Conservation (phyloP, 2,888 invertebrate genomes). For the Cremastinae sp. region DNA sequence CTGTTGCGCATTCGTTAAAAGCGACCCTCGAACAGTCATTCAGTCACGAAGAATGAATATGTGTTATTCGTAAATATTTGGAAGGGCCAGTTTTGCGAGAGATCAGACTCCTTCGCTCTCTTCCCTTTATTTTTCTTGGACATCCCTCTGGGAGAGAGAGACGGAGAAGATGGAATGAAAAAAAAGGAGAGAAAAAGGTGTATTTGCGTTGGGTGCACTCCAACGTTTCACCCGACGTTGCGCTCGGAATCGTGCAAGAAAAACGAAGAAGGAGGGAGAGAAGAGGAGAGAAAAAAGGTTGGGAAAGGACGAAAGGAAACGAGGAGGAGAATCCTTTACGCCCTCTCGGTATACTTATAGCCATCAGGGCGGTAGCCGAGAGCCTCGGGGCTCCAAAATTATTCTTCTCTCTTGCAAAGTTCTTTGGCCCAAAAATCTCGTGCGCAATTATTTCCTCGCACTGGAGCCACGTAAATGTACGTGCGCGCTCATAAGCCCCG, state of each 20-base stretch:
- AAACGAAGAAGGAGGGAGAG: constrained; percentile 12
- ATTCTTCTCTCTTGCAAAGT: constrained; percentile 41
- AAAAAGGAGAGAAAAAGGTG: not conserved
- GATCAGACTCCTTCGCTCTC: not conserved
- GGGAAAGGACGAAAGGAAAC: constrained; percentile 25
- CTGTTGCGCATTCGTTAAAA: not conserved
- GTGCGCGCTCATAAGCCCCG: not conserved
- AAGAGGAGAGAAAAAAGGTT: constrained; percentile 6
- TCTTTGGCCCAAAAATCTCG: constrained; percentile 56
- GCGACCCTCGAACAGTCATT: constrained; percentile 41
- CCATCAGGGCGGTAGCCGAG: constrained; percentile 52
- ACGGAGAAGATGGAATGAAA: not conserved
- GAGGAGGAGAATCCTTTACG: constrained; percentile 32
- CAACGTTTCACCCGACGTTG: constrained; percentile 27
- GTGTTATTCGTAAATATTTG: constrained; percentile 58
- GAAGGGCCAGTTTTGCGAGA: constrained; percentile 30
- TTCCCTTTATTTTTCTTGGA: constrained; percentile 24
- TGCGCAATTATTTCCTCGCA: constrained; percentile 54
- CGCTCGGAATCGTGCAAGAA: constrained; percentile 31
- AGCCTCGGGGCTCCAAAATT: constrained; percentile 42
- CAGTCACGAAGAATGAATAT: constrained; percentile 48
- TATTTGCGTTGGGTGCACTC: constrained; percentile 21
- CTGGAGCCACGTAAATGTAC: constrained; percentile 4
- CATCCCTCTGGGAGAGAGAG: constrained; percentile 11
- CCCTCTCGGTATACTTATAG: constrained; percentile 37